Evolutionary conservation across 64 coral and sea anemone genomes (phyloP).

Genomic region (Actinia tenebrosa): DNA sequence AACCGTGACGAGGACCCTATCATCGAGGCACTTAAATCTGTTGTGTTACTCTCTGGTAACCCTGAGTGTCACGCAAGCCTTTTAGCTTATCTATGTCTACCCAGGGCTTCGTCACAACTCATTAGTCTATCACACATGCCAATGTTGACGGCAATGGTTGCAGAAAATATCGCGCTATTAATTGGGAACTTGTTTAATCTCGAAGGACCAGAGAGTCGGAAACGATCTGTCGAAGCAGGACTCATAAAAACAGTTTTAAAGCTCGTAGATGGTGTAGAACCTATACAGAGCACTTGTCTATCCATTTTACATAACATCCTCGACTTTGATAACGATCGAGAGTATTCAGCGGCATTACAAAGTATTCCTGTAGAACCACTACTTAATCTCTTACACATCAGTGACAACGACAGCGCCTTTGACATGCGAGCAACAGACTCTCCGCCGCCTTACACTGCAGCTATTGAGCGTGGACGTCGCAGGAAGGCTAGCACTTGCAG

Average conservation of each 20-base stretch:
- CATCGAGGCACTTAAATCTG: conserved; percentile 70
- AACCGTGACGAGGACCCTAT: conserved; percentile 61
- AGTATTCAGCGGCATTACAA: conserved; percentile 81
- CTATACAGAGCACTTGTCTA: conserved; percentile 91
- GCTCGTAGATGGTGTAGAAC: conserved; percentile 77
- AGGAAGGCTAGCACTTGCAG: conserved; percentile 77
- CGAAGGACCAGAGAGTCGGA: conserved; percentile 90
- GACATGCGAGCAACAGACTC: conserved; percentile 62
- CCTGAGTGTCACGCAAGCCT: conserved; percentile 89
- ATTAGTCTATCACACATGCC: conserved; percentile 56
- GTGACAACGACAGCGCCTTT: conserved; percentile 85
- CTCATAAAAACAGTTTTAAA: conserved; percentile 93
- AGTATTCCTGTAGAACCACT: conserved; percentile 78
- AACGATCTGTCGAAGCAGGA: conserved; percentile 87
- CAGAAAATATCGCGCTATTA: conserved; percentile 76
- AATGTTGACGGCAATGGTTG: conserved; percentile 40
- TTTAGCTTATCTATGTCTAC: conserved; percentile 89
- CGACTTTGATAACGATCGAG: conserved; percentile 90
- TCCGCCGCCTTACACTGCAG: conserved; percentile 39
- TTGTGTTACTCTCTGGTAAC: conserved; percentile 86
- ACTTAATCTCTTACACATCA: conserved; percentile 73
- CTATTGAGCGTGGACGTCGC: conserved; percentile 23
- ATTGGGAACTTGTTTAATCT: conserved; percentile 96
- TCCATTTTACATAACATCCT: conserved; percentile 88
- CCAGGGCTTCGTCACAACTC: conserved; percentile 81